These are phyloP conservation scores for Mobula hypostoma DNA, from an alignment of 2,113 vertebrate genomes.

Conservation along the genomic window DNA sequence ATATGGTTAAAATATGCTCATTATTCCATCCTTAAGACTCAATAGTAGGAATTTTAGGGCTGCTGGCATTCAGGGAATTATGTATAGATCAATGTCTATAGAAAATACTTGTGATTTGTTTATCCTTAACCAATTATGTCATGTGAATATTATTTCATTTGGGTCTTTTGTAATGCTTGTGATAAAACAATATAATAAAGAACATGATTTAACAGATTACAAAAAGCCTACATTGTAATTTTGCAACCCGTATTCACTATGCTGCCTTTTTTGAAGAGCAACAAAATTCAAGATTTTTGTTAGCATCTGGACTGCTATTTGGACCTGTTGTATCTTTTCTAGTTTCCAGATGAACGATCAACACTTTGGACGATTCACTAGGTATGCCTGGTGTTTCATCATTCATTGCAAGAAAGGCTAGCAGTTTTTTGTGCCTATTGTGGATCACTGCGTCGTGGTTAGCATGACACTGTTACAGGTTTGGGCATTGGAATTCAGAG, in stretches of 20 bases:
- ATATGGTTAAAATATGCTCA: neutral
- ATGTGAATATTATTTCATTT: neutral
- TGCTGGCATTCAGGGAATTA: neutral
- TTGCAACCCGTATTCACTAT: neutral
- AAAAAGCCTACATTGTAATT: neutral
- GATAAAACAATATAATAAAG: constrained; percentile 2
- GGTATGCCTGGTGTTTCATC: neutral
- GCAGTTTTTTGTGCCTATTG: no score
- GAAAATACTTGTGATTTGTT: neutral
- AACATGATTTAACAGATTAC: neutral
- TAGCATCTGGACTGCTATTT: neutral
- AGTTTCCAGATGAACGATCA: neutral
- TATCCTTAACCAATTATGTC: neutral
- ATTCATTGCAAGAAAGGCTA: no score
- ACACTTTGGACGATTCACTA: neutral
- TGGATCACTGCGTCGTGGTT: no score
- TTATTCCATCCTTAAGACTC: neutral
- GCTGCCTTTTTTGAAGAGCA: neutral
- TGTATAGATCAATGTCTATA: neutral
- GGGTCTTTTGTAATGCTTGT: neutral
- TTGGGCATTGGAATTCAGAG: no score
- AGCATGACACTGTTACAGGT: no score
- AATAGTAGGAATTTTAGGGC: neutral
- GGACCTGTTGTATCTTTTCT: neutral
- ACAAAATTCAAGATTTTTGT: neutral